These are phyloP conservation scores for Heliconius sara DNA, from an alignment of 2,888 invertebrate genomes.

Conservation along the genomic window DNA sequence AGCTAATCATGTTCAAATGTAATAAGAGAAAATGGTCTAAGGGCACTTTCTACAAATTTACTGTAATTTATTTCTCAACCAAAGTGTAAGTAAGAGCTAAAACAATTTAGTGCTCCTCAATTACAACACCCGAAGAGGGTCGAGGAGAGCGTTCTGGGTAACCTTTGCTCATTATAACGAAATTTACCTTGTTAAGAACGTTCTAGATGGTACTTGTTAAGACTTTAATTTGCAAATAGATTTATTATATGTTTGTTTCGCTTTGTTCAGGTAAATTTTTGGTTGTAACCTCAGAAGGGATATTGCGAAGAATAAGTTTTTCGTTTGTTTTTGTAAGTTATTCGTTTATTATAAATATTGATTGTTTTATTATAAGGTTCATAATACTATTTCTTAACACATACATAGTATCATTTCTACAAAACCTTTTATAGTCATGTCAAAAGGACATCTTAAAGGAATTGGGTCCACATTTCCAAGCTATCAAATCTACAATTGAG, in stretches of 20 bases:
- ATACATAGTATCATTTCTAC: not conserved
- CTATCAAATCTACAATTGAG: constrained; percentile 29
- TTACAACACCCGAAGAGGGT: constrained; percentile 55
- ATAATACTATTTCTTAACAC: not conserved
- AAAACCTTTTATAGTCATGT: constrained; percentile 10
- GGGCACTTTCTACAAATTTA: constrained; percentile 65
- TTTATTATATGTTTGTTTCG: constrained; percentile 17
- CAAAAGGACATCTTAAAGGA: constrained; percentile 7
- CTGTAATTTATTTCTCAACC: constrained; percentile 66
- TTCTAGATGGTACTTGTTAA: constrained; percentile 29
- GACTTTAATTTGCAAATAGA: constrained; percentile 12
- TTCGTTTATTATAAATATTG: not conserved
- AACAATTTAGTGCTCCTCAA: constrained; percentile 68
- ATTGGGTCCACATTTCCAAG: constrained; percentile 24
- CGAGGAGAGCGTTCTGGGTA: constrained; percentile 42
- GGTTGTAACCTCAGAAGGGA: not conserved
- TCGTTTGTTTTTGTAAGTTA: too few relatives aligned
- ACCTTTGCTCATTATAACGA: constrained; percentile 46
- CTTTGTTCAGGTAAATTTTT: not conserved
- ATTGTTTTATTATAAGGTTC: not conserved
- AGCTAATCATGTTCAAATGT: constrained; percentile 55
- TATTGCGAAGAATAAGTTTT: too few relatives aligned
- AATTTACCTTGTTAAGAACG: constrained; percentile 46
- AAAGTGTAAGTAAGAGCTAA: constrained; percentile 66
- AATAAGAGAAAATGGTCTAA: constrained; percentile 57